Evolutionary conservation across 2,888 invertebrate genomes (phyloP).

Genomic region (Acleris cristana): DNA sequence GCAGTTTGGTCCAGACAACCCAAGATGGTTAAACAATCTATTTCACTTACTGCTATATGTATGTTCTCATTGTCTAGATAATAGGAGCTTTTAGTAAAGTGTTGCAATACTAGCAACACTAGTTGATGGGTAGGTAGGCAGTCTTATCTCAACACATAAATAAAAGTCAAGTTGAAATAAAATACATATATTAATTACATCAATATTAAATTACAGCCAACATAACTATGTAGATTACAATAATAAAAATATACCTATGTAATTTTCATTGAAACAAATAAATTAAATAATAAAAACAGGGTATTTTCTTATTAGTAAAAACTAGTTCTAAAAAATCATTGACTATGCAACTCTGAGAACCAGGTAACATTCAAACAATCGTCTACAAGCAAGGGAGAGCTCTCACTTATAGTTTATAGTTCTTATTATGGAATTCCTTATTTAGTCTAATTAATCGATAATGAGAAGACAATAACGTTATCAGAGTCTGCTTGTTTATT

Average conservation of each 20-base stretch:
- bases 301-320: conserved; percentile 75
- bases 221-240: conserved; percentile 83
- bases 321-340: conserved; percentile 78
- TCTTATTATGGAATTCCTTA: conserved; percentile 81
- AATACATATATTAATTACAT: conserved; percentile 85
- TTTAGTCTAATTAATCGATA: conserved; percentile 77
- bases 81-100: too few species aligned
- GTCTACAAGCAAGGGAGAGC: conserved; percentile 80
- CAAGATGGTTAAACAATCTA: too few species aligned
- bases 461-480: conserved; percentile 63
- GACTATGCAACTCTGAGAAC: conserved; percentile 76
- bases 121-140: too few species aligned
- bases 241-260: conserved; percentile 84
- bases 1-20: too few species aligned
- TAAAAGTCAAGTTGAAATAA: conserved; percentile 77
- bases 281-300: conserved; percentile 83
- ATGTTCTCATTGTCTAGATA: too few species aligned
- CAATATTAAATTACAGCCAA: conserved; percentile 84
- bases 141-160: conserved; percentile 32
- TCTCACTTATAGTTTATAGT: conserved; percentile 74
- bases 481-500: conserved; percentile 56
- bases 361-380: conserved; percentile 80
- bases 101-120: too few species aligned
- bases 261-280: conserved; percentile 79
- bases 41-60: too few species aligned